A percentile compares a stretch with the other conserved stretches of the same genome.
phyloP scores from a whole-genome alignment of 2,888 invertebrate species.

The Nymphalis polychloros region DNA sequence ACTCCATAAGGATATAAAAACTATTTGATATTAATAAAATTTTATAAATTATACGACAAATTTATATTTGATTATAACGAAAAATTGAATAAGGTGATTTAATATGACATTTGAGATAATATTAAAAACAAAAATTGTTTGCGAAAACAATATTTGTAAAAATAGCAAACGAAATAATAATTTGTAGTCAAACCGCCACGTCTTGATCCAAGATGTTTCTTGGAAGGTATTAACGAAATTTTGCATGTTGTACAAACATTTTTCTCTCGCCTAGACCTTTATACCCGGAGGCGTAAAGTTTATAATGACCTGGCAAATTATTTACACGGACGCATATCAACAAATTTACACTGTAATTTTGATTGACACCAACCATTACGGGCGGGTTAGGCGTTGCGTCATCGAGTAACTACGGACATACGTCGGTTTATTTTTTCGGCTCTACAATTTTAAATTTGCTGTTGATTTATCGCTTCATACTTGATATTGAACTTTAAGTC shows the following conservation, averaged over 20 bases:
- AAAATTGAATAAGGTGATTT: neutral
- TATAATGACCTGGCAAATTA: constrained; percentile 49
- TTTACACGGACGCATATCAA: constrained; percentile 54
- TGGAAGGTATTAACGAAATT: constrained; percentile 56
- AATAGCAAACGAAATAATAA: constrained; percentile 45
- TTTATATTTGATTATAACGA: neutral
- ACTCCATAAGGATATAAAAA: constrained; percentile 36
- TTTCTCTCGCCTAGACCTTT: constrained; percentile 19
- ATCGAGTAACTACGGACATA: constrained; percentile 67
- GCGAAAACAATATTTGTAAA: constrained; percentile 15
- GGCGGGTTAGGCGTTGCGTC: constrained; percentile 76
- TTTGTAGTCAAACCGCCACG: constrained; percentile 58
- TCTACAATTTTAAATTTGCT: constrained; percentile 38
- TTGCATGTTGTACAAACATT: constrained; percentile 34
- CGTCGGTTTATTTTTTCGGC: constrained; percentile 44
- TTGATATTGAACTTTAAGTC: constrained; percentile 39
- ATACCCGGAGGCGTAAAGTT: constrained; percentile 46
- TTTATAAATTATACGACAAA: neutral
- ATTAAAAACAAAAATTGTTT: neutral
- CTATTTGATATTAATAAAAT: constrained; percentile 5
- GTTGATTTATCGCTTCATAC: constrained; percentile 35
- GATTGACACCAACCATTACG: constrained; percentile 81
- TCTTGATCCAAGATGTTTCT: constrained; percentile 66
- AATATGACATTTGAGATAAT: constrained; percentile 1
- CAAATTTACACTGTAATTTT: constrained; percentile 77